These are phyloP conservation scores for Ennomos fuscantarius DNA, from an alignment of 2,888 invertebrate species.

Conservation along the genomic window DNA sequence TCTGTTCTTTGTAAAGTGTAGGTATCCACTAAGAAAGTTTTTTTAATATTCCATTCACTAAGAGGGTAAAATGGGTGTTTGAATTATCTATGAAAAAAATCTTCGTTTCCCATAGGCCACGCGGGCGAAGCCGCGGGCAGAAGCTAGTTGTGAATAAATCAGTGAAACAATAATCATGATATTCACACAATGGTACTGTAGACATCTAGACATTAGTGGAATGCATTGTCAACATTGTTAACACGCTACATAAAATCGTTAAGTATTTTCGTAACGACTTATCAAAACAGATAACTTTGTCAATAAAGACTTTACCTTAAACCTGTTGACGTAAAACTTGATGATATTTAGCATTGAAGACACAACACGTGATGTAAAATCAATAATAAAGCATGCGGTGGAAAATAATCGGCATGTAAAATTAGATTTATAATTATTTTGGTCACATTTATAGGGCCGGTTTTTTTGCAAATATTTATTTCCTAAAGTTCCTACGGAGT, in stretches of 20 bases:
- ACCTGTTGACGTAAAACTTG: conserved; percentile 11
- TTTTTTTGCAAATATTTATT: conserved; percentile 8
- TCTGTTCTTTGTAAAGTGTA: too few relatives aligned
- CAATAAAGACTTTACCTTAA: conserved; percentile 5
- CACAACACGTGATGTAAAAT: neutral
- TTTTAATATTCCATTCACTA: too few relatives aligned
- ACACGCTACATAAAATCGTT: too few relatives aligned
- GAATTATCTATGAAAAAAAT: too few relatives aligned
- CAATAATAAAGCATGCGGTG: conserved; percentile 15
- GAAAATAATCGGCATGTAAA: conserved; percentile 10
- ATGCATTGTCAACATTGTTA: conserved; percentile 28
- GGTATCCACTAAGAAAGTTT: too few relatives aligned
- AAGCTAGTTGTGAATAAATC: too few relatives aligned
- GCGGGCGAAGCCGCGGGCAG: too few relatives aligned
- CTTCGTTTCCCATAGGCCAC: too few relatives aligned
- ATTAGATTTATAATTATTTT: conserved; percentile 16
- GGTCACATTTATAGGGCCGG: conserved; percentile 8
- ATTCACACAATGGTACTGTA: too few relatives aligned
- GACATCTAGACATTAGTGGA: neutral
- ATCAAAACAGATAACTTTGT: conserved; percentile 9
- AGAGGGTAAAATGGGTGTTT: too few relatives aligned
- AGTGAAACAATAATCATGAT: too few relatives aligned
- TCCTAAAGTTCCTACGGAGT: conserved; percentile 7
- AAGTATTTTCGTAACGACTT: conserved; percentile 11
- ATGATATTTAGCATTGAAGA: too few relatives aligned